These are phyloP conservation scores for Mycalesis mineus DNA, from an alignment of 2,888 invertebrate species.

Conservation along the genomic window DNA sequence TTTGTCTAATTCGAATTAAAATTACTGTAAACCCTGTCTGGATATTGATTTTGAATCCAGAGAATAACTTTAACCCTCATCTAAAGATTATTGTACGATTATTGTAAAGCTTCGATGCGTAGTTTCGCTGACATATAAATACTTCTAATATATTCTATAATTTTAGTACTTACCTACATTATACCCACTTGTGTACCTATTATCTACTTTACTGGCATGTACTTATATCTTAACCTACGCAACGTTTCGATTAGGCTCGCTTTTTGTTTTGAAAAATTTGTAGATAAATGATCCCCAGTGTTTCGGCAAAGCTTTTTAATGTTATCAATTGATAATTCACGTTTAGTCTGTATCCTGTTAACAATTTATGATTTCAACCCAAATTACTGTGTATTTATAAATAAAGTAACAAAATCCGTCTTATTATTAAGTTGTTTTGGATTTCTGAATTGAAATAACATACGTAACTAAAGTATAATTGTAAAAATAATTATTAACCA, in stretches of 20 bases:
- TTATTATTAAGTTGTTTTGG: conserved; percentile 61
- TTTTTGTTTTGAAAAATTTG: conserved; percentile 44
- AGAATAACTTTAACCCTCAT: conserved; percentile 59
- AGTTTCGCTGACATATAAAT: conserved; percentile 70
- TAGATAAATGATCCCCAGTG: conserved; percentile 42
- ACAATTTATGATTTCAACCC: conserved; percentile 28
- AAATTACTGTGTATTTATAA: conserved; percentile 30
- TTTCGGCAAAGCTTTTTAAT: conserved; percentile 70
- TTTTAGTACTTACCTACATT: conserved; percentile 73
- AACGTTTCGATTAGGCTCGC: conserved; percentile 61
- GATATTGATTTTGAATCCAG: conserved; percentile 63
- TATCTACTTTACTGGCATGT: conserved; percentile 68
- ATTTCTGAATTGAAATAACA: conserved; percentile 65
- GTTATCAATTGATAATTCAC: conserved; percentile 36
- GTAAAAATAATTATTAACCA: conserved; percentile 65
- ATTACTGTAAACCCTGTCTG: conserved; percentile 57
- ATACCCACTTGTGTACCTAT: conserved; percentile 69
- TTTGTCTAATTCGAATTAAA: neutral
- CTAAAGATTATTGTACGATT: conserved; percentile 67
- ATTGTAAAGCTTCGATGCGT: conserved; percentile 72
- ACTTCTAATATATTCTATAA: conserved; percentile 70
- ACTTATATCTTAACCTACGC: conserved; percentile 64
- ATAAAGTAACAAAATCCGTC: conserved; percentile 62
- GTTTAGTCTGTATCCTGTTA: conserved; percentile 26
- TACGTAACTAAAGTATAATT: conserved; percentile 74